Conservation (phyloP, 2,888 invertebrate genomes). For the Macrostomum cliftonense region DNA sequence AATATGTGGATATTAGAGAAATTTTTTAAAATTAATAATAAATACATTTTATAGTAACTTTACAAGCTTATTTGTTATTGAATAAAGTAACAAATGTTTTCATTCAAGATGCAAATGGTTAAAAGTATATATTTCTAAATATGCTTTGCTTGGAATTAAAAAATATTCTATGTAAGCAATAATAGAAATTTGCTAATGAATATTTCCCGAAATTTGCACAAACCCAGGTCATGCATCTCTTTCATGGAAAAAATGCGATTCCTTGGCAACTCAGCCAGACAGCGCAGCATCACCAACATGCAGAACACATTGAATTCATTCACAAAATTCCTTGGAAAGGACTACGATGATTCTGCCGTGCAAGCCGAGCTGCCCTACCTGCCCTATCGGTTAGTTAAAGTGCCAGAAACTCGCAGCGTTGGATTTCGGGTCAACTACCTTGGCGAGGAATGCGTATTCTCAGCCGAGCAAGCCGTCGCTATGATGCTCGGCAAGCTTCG, state of each 20-base stretch:
- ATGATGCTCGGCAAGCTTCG: slow-evolving; percentile 92
- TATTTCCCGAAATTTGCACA: too few relatives aligned
- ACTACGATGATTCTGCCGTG: slow-evolving; percentile 62
- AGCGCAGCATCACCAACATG: slow-evolving; percentile 86
- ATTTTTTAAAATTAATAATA: too few relatives aligned
- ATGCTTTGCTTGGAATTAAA: too few relatives aligned
- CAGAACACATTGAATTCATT: slow-evolving; percentile 85
- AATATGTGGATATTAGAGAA: too few relatives aligned
- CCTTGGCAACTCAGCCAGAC: slow-evolving; percentile 86
- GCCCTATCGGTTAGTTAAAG: slow-evolving; percentile 58
- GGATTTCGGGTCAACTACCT: slow-evolving; percentile 53
- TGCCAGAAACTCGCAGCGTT: slow-evolving; percentile 40
- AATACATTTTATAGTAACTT: too few relatives aligned
- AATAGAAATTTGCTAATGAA: too few relatives aligned
- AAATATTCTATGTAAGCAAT: too few relatives aligned
- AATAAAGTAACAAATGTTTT: too few relatives aligned
- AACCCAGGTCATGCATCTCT: slow-evolving; percentile 71
- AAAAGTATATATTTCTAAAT: too few relatives aligned
- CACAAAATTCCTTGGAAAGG: slow-evolving; percentile 74
- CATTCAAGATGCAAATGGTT: too few relatives aligned
- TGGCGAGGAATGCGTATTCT: slow-evolving; percentile 51
- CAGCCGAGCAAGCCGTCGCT: slow-evolving; percentile 77
- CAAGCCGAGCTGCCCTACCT: slow-evolving; percentile 60
- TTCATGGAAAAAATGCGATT: slow-evolving; percentile 77
- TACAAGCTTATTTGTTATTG: too few relatives aligned